Percentiles rank a stretch among this genome's conserved stretches.
phyloP scores from a whole-genome alignment of 2,888 invertebrate genomes.

The Drosophila flavopinicola region DNA sequence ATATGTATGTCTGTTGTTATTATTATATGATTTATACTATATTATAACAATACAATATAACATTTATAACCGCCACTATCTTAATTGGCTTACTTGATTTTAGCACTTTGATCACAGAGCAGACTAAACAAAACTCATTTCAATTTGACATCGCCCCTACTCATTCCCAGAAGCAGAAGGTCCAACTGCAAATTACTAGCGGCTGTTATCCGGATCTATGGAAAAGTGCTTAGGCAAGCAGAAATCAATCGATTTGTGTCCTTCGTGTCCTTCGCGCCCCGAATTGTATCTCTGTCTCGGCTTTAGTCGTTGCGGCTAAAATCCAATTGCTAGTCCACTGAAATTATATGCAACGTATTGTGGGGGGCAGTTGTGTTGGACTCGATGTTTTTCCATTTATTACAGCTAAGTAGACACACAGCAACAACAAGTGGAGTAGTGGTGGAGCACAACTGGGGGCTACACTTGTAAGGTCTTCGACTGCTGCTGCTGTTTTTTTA shows the following conservation, averaged over 20 bases:
- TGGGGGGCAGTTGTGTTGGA: conserved; percentile 45
- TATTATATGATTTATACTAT: no score
- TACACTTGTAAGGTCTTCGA: conserved; percentile 25
- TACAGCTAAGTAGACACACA: conserved; percentile 71
- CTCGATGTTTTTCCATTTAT: conserved; percentile 66
- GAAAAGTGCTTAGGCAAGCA: conserved; percentile 72
- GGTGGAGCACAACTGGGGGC: conserved; percentile 2
- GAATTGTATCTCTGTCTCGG: conserved; percentile 1
- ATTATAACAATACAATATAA: no score
- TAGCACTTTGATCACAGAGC: no score
- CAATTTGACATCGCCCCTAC: background rate
- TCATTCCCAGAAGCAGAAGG: conserved; percentile 1
- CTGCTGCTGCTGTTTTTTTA: conserved; percentile 32
- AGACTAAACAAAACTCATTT: conserved; percentile 23
- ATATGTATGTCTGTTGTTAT: no score
- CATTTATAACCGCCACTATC: background rate
- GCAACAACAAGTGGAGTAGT: conserved; percentile 52
- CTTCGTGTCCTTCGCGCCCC: background rate
- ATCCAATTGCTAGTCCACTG: conserved; percentile 56
- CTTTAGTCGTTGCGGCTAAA: conserved; percentile 62
- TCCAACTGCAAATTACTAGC: conserved; percentile 68
- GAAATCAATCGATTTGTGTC: conserved; percentile 71
- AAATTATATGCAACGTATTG: conserved; percentile 71
- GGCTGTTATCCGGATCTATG: conserved; percentile 30
- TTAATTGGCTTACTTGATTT: background rate